Conservation (phyloP, 2,113 vertebrate species). For the Eira barbara region DNA sequence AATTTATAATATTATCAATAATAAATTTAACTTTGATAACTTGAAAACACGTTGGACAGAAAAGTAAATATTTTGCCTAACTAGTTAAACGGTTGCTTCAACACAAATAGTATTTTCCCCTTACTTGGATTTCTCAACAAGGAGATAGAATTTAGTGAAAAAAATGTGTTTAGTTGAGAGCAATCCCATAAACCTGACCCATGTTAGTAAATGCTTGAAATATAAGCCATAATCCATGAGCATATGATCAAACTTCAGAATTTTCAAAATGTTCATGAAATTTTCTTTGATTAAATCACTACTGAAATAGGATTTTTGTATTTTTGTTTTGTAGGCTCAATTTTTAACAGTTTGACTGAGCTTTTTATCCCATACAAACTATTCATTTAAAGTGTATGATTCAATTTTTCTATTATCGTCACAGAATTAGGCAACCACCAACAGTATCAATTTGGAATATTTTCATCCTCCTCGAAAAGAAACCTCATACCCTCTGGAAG, state of each 20-base stretch:
- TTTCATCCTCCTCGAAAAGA: too few species aligned
- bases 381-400: too few species aligned
- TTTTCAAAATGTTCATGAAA: neutral
- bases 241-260: neutral
- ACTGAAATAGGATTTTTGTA: too few species aligned
- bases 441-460: too few species aligned
- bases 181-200: neutral
- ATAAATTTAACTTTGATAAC: neutral
- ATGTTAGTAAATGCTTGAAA: neutral
- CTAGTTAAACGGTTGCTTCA: neutral
- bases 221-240: neutral
- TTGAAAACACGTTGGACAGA: neutral
- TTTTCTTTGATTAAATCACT: too few species aligned
- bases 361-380: too few species aligned
- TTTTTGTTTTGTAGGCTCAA: too few species aligned
- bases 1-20: neutral
- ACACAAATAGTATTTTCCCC: neutral
- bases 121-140: neutral
- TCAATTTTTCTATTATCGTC: too few species aligned
- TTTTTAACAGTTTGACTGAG: too few species aligned
- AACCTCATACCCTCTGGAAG: too few species aligned
- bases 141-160: neutral
- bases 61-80: neutral
- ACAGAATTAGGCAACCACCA: too few species aligned
- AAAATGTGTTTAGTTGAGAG: neutral